Conservation (phyloP, 2,888 invertebrate species). For the Dendrolimus houi region DNA sequence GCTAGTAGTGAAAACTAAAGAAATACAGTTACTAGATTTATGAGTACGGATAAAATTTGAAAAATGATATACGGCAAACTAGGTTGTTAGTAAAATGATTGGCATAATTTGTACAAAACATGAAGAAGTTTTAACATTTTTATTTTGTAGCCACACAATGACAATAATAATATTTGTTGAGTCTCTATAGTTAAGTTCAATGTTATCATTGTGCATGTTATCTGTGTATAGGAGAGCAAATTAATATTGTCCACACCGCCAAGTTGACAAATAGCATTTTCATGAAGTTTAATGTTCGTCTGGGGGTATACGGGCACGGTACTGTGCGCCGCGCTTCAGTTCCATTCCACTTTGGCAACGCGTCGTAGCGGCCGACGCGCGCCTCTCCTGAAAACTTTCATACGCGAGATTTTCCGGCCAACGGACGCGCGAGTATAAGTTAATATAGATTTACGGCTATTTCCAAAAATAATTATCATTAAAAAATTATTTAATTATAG, state of each 20-base stretch:
- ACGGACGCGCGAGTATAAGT: background rate
- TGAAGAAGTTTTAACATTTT: no score
- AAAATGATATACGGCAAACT: no score
- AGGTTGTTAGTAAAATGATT: no score
- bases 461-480: no score
- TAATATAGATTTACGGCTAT: no score
- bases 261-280: constrained; percentile 27
- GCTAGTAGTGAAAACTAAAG: no score
- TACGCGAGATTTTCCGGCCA: constrained; percentile 22
- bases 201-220: constrained; percentile 18
- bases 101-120: no score
- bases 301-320: constrained; percentile 17
- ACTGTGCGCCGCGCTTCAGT: constrained; percentile 18
- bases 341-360: constrained; percentile 50
- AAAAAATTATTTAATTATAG: no score
- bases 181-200: constrained; percentile 5
- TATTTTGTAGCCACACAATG: no score
- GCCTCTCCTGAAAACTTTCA: constrained; percentile 44
- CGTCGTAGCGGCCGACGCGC: constrained; percentile 44
- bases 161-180: no score
- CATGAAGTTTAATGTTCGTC: constrained; percentile 14
- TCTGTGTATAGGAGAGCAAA: constrained; percentile 22
- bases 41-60: no score
- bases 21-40: no score
- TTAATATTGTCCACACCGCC: constrained; percentile 23